Base-by-base conservation (phyloP, 2,888 invertebrate species). In the Acanthopleura granulata region DNA sequence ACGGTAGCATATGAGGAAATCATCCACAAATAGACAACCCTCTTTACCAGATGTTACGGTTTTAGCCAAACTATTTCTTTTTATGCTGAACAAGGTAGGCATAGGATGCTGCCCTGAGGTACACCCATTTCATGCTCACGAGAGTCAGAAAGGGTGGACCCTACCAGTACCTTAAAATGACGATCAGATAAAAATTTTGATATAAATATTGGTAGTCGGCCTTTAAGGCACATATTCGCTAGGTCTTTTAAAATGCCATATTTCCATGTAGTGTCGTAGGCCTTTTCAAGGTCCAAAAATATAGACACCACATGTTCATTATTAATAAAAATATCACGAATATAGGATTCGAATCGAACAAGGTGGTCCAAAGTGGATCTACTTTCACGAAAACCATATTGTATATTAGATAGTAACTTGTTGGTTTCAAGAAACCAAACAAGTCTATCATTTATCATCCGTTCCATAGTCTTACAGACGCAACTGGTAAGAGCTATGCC, bases 191-290 rank as follows among this genome's bases (percentile, higher is more conserved):
- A 15, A 25, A 75, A 72, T 27, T 25, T 14, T 49, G 75, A 75
- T 18, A 79, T 72, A 70, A 79, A 69, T 40, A 73, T 30, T 18
- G 77, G 76, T 15, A 77, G 71, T 51, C 73, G 73, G 25, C 79
- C 83, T 49, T 72, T 74, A 15, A 82, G 74, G 12, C 79, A 79
- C 40, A 81, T 57, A n/a, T 70, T 30, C 9, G 75, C 69, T 0
- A 81, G 74, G 29, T 78, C 78, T 27, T 72, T 18, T n/a, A 78
- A 14, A 50, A 78, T 76, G 11, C 76, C 75, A 71, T 70, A 62
- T 51, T 76, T 72, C n/a, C n/a, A n/a, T n/a, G n/a, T n/a, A n/a
- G n/a, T 77, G 49, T 80, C 78, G 66, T 82, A 80, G 22, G 12
- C 57, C 40, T 40, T 40, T 40, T 40, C 9, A 3, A 40, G n/a